Conservation (phyloP, 2,888 invertebrate genomes). For the Dynastes grantii region DNA sequence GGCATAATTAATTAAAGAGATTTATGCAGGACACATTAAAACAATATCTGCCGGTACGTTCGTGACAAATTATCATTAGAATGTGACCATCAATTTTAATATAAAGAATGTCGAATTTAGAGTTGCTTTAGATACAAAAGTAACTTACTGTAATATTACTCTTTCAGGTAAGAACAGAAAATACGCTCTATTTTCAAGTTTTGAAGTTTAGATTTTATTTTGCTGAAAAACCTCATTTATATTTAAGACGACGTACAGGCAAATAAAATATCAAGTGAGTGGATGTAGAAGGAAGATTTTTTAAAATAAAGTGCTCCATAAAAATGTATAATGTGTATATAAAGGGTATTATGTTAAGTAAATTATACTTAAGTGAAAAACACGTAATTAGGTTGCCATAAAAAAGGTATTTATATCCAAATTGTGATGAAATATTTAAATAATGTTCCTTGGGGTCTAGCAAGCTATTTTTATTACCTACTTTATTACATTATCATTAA, state of each 20-base stretch:
- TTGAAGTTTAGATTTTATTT: no score
- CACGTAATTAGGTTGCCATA: background rate
- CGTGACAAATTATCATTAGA: constrained; percentile 29
- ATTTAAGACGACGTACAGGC: background rate
- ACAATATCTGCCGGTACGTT: constrained; percentile 25
- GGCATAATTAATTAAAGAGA: constrained; percentile 40
- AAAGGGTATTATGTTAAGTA: background rate
- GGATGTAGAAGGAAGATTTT: no score
- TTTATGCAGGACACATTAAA: constrained; percentile 41
- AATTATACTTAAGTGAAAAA: background rate
- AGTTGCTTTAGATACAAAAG: constrained; percentile 10
- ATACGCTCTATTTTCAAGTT: no score
- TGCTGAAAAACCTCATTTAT: no score
- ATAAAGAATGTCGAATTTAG: constrained; percentile 31
- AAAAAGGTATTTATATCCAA: background rate
- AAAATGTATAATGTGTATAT: background rate
- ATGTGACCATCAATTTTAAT: constrained; percentile 32
- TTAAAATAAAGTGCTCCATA: no score
- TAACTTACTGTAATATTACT: background rate
- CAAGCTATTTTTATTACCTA: no score
- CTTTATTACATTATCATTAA: no score
- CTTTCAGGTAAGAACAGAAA: background rate
- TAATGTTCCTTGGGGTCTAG: no score
- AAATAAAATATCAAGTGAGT: background rate
- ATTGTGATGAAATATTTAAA: no score